phyloP scores from a whole-genome alignment of 92 coral and sea anemone species.

The Phenganax marumi region DNA sequence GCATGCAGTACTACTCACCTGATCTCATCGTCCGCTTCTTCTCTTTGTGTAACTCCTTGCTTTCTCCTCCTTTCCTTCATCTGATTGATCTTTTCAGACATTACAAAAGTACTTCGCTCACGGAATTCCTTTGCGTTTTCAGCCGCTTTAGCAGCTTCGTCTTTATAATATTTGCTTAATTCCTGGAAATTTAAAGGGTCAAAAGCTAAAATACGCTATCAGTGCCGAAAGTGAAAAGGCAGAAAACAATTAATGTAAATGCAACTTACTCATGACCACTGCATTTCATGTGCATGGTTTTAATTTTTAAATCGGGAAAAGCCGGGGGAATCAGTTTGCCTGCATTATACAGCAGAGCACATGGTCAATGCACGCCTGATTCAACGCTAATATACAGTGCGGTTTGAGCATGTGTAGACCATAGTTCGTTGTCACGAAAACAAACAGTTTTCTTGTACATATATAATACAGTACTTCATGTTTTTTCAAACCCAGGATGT shows the following conservation, averaged over 20 bases:
- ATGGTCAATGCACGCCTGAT: neutral
- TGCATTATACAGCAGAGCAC: neutral
- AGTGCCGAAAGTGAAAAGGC: neutral
- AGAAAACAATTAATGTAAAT: too few species aligned
- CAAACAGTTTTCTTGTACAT: too few species aligned
- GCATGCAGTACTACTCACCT: conserved; percentile 54
- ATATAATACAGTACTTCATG: too few species aligned
- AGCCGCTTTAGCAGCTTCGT: conserved; percentile 82
- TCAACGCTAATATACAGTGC: neutral
- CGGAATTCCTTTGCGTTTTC: conserved; percentile 94
- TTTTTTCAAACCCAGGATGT: too few species aligned
- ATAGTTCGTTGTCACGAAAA: too few species aligned
- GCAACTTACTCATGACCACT: too few species aligned
- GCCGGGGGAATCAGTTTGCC: too few species aligned
- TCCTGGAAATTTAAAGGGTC: conserved; percentile 55
- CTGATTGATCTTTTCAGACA: conserved; percentile 89
- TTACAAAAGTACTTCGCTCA: conserved; percentile 86
- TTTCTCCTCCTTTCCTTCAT: conserved; percentile 76
- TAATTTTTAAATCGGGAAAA: too few species aligned
- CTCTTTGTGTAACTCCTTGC: conserved; percentile 81
- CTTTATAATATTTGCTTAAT: conserved; percentile 70
- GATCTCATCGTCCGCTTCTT: conserved; percentile 81
- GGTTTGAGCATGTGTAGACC: too few species aligned
- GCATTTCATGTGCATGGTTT: too few species aligned
- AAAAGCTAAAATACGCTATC: neutral